These are phyloP conservation scores for Rhizomys pruinosus DNA, from an alignment of 2,113 vertebrate genomes.

Conservation along the genomic window DNA sequence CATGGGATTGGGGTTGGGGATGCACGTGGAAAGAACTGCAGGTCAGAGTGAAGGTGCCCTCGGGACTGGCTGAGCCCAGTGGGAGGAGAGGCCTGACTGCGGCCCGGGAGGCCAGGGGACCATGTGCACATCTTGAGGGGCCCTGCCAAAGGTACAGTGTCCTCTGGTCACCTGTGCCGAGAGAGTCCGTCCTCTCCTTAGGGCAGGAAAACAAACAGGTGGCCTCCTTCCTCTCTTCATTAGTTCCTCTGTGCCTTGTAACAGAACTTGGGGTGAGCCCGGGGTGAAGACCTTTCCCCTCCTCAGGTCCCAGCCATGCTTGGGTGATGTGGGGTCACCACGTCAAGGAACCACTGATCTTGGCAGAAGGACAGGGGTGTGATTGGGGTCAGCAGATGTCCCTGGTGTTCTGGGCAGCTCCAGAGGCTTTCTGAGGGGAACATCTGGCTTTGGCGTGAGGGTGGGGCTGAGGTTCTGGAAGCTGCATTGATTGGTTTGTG, in stretches of 20 bases:
- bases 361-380: background rate
- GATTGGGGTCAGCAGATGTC: constrained; percentile 44
- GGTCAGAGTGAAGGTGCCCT: too few relatives aligned
- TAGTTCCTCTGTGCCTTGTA: background rate
- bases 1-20: too few relatives aligned
- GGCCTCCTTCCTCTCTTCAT: background rate
- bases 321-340: constrained; percentile 29
- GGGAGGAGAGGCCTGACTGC: background rate
- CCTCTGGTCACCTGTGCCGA: background rate
- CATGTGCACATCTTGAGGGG: background rate
- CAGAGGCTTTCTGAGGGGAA: constrained; percentile 25
- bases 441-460: background rate
- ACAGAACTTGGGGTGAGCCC: background rate
- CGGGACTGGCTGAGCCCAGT: background rate
- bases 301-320: background rate
- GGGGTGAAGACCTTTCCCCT: background rate
- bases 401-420: background rate
- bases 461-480: background rate
- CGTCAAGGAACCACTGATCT: background rate
- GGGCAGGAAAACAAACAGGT: rapidly evolving
- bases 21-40: background rate
- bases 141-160: background rate
- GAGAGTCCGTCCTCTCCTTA: background rate
- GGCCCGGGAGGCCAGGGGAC: background rate
- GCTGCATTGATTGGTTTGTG: background rate